phyloP scores from a whole-genome alignment of 2,888 invertebrate species.

The Elysia crispata region DNA sequence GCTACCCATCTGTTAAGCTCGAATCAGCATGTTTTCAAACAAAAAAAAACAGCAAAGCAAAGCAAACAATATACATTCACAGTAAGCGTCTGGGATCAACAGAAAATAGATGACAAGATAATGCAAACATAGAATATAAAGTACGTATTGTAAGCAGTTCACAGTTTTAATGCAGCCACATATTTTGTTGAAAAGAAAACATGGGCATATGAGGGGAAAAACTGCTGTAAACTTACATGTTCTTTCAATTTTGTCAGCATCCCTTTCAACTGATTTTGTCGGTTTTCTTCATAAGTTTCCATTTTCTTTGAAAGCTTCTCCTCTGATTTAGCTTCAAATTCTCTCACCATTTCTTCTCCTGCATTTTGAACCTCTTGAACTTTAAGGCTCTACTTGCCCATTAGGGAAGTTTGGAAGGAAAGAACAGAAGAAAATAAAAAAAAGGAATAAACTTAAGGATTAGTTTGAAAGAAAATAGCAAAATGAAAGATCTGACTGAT shows the following conservation, averaged over 20 bases:
- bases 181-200: not conserved
- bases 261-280: conserved; percentile 93
- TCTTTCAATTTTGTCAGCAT: conserved; percentile 83
- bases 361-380: conserved; percentile 68
- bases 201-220: not conserved
- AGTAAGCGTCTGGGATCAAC: not conserved
- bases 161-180: not conserved
- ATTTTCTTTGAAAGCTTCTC: conserved; percentile 83
- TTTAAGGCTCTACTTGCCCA: conserved; percentile 60
- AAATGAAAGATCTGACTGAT: not conserved
- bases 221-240: conserved; percentile 69
- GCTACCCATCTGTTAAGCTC: too few relatives aligned
- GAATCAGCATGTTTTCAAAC: too few relatives aligned
- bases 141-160: not conserved
- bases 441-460: not conserved
- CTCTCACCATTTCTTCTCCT: conserved; percentile 68
- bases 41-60: too few relatives aligned
- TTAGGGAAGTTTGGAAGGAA: conserved; percentile 17
- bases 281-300: conserved; percentile 92
- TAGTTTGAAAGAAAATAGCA: not conserved
- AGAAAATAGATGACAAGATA: not conserved
- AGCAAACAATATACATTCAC: not conserved
- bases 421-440: conserved; percentile 33
- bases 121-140: not conserved
- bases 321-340: conserved; percentile 69